phyloP scores from a whole-genome alignment of 2,888 invertebrate genomes.

The Erebia palarica region DNA sequence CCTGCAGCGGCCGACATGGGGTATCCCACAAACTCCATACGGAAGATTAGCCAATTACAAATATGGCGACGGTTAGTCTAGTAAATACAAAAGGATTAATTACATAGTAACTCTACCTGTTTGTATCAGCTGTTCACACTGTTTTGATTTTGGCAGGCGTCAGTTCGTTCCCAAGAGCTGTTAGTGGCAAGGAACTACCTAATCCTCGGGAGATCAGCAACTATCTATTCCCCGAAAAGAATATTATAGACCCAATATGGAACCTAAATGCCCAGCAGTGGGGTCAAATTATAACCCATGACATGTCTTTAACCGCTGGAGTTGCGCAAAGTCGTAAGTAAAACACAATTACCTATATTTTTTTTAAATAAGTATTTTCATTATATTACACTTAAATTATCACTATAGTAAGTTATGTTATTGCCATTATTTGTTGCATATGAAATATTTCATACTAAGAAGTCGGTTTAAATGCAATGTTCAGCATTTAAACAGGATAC shows the following conservation, averaged over 20 bases:
- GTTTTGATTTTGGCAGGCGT: conserved; percentile 76
- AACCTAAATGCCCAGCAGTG: conserved; percentile 90
- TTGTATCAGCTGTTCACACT: no score
- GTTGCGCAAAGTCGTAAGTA: conserved; percentile 89
- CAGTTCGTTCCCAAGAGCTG: conserved; percentile 84
- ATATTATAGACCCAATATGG: conserved; percentile 87
- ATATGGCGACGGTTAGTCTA: conserved; percentile 85
- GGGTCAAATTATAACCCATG: conserved; percentile 91
- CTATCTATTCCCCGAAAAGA: conserved; percentile 86
- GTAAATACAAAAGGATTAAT: no score
- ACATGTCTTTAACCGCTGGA: conserved; percentile 88
- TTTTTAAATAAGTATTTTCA: no score
- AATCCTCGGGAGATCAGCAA: conserved; percentile 87
- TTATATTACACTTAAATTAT: no score
- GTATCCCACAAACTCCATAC: conserved; percentile 88
- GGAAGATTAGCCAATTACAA: conserved; percentile 84
- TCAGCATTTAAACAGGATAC: no score
- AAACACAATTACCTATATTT: background rate
- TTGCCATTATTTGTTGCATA: no score
- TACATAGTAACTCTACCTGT: no score
- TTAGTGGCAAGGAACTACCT: conserved; percentile 86
- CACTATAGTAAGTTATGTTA: no score
- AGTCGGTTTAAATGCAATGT: no score
- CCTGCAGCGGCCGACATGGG: conserved; percentile 90
- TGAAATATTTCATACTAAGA: no score